phyloP scores from a whole-genome alignment of 2,888 invertebrate genomes.

The Meta bourneti region DNA sequence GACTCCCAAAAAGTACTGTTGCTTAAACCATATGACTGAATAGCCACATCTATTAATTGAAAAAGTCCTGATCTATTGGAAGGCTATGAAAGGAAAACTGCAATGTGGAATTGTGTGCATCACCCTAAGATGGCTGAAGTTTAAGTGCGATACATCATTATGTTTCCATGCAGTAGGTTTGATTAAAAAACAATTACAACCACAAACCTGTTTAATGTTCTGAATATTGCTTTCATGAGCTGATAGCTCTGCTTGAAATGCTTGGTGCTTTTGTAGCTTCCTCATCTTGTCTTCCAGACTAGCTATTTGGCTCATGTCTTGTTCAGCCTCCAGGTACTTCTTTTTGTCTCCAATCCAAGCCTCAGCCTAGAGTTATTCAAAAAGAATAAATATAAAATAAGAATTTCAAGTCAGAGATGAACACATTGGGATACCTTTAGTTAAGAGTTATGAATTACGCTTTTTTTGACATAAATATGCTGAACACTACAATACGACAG shows the following conservation, averaged over 20 bases:
- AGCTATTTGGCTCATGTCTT: conserved; percentile 87
- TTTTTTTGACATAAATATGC: background rate
- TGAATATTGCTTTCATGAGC: conserved; percentile 92
- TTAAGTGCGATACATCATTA: background rate
- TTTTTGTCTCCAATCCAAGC: conserved; percentile 95
- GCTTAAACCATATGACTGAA: too few relatives aligned
- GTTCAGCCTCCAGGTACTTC: conserved; percentile 91
- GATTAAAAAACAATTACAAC: background rate
- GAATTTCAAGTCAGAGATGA: background rate
- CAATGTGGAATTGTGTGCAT: too few relatives aligned
- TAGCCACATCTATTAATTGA: too few relatives aligned
- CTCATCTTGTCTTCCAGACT: conserved; percentile 96
- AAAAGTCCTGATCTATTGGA: too few relatives aligned
- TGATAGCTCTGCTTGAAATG: conserved; percentile 94
- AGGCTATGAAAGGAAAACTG: too few relatives aligned
- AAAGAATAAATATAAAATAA: background rate
- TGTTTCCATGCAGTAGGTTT: background rate
- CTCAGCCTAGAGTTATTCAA: conserved; percentile 84
- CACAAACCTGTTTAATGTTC: conserved; percentile 85
- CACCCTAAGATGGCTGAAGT: too few relatives aligned
- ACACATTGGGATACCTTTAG: too few relatives aligned
- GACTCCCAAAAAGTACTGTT: too few relatives aligned
- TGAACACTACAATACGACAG: background rate
- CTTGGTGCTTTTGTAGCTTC: conserved; percentile 95
- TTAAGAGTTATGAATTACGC: too few relatives aligned